A percentile compares a stretch with the other conserved stretches of the same genome.
These are phyloP conservation scores for Rhizoglyphus robini DNA, from an alignment of 1,140 invertebrate species.

Conservation along the genomic window DNA sequence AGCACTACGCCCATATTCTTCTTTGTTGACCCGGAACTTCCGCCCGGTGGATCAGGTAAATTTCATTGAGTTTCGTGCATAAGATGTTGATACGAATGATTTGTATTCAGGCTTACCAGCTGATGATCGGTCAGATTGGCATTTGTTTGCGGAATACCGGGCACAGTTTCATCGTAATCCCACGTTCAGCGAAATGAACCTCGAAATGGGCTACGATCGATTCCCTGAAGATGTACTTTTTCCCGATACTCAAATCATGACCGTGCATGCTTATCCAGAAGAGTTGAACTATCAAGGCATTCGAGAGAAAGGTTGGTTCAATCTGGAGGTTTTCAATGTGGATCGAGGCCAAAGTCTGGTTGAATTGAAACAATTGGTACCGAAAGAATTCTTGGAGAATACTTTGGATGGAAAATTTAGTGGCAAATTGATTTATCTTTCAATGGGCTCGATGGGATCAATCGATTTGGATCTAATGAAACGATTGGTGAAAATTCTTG, in stretches of 20 bases:
- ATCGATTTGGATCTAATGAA: slow-evolving; percentile 17
- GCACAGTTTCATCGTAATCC: background rate
- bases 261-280: background rate
- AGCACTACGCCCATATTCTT: background rate
- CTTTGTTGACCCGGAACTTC: background rate
- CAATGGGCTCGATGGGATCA: slow-evolving; percentile 23
- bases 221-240: background rate
- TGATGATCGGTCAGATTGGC: background rate
- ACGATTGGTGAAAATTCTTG: background rate
- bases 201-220: background rate
- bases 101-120: background rate
- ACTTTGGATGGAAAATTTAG: background rate
- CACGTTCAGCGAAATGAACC: background rate
- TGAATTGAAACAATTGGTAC: background rate
- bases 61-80: background rate
- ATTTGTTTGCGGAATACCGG: background rate
- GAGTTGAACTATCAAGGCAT: background rate
- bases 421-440: slow-evolving; percentile 20
- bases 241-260: background rate
- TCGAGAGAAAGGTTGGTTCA: background rate
- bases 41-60: background rate
- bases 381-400: background rate
- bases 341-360: background rate
- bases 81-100: too few species aligned
- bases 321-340: background rate